Evolutionary conservation across 2,888 invertebrate species (phyloP), one percentile per base, ranked within the genome.

Genomic region (Athrips mouffetella): DNA sequence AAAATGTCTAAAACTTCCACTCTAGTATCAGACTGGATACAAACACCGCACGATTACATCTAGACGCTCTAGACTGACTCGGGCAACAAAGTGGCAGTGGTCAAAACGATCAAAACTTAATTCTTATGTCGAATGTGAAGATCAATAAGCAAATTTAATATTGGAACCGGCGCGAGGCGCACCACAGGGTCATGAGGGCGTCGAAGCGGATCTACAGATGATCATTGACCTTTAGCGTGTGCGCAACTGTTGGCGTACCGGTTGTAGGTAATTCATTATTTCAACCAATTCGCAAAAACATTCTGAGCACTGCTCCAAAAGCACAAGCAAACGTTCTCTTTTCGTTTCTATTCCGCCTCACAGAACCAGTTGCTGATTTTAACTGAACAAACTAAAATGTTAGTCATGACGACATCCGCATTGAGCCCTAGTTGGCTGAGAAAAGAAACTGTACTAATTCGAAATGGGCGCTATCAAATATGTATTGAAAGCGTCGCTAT

Each of bases 151-250:
- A 75, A 73, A 77, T 76, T 75, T 75, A 60, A 73, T 70, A 67
- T 62, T 54, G 49, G 64, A 63, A 65, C 76, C 76, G 69, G 72
- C 77, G 77, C 76, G 69, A n/a, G 70, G 71, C 75, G 70, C 76
- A 70, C 68, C 76, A 80, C 81, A 84, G 85, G 87, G 88, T 87
- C 87, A 85, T 67, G 81, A 77, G 84, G 85, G 78, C 85, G 80
- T 63, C 81, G 80, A 88, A 76, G 83, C 88, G 88, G 87, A 87
- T 88, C 87, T 87, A 82, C 79, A 76, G 82, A 81, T 88, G 87
- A 87, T 83, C 87, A 83, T 85, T 86, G 87, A 88, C 87, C 87
- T 87, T 88, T 87, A 81, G 65, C 73, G 80, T 75, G 78, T 76
- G 81, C 79, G 79, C 80, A 81, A 76, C 76, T 69, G 73, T 63